Evolutionary conservation across 2,888 invertebrate species (phyloP), one percentile per base, ranked within the genome.

Genomic region (Xylocampa areola): DNA sequence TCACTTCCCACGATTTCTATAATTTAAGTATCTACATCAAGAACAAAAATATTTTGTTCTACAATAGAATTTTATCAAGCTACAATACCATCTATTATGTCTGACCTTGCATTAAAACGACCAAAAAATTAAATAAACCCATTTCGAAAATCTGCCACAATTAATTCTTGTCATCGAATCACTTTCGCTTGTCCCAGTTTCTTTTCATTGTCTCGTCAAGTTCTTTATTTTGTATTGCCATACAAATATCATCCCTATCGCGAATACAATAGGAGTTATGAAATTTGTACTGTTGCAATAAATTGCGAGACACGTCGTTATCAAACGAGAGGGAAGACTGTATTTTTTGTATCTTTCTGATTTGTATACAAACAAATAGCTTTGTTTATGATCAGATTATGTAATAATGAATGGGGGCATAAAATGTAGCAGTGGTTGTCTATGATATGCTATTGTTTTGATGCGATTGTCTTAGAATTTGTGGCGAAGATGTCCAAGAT

Each of bases 151-250:
- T 53, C 47, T 41, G 49, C 55, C 8, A 29, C 54, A 58, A 74
- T 74, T 74, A n/a, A n/a, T 72, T 72, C 70, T 62, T 72, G 73
- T 67, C 69, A 75, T 44, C 54, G 11, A 27, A 74, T 55, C 50
- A 75, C 74, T 74, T 74, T 74, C 74, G 64, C 73, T 62, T 72
- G 69, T 11, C 48, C 74, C 13, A 69, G 52, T 60, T 74, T 19
- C 33, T 17, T 29, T 27, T 25, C 25, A 74, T 74, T 74, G 73
- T 74, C 59, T 66, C 67, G 61, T 58, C 41, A 30, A 19, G 1
- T 48, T 25, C 44, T 47, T 39, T 40, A 17, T 27, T 29, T 10
- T 13, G 37, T 41, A 29, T 53, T 58, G 64, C 21, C 25, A 49
- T 39, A 39, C 45, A 14, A 75, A 64, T 51, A 53, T 50, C 53